phyloP scores from a whole-genome alignment of 2,113 vertebrate genomes.

The Psittacus erithacus region DNA sequence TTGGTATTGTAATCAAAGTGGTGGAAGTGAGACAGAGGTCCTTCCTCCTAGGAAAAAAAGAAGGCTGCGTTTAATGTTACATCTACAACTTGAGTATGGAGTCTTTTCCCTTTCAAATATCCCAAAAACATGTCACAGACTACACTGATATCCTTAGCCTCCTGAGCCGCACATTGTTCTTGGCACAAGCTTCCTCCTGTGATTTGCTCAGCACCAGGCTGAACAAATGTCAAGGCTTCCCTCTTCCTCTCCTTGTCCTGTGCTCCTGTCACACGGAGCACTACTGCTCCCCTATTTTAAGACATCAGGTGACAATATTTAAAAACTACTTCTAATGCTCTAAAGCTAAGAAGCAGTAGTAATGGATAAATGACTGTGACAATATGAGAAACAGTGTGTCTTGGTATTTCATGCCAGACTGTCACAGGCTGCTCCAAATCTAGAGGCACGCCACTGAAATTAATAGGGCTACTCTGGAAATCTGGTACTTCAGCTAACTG shows the following conservation, averaged over 20 bases:
- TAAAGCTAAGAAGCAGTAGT: not conserved
- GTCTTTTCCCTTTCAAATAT: not conserved
- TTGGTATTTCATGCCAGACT: not conserved
- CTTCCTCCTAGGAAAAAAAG: not conserved
- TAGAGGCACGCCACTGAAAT: not conserved
- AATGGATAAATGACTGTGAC: not conserved
- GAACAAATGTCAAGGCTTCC: not conserved
- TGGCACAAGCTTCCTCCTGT: not conserved
- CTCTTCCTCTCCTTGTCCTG: not conserved
- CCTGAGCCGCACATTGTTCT: rapidly evolving
- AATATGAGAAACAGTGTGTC: rapidly evolving
- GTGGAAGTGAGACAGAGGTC: not conserved
- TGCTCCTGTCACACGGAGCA: not conserved
- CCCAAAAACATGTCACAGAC: not conserved
- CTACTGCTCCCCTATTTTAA: not conserved
- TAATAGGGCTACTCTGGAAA: not conserved
- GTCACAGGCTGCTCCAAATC: not conserved
- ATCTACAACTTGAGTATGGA: not conserved
- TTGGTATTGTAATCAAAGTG: not conserved
- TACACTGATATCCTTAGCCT: not conserved
- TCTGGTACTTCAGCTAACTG: not conserved
- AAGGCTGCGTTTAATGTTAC: not conserved
- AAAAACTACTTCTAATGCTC: not conserved
- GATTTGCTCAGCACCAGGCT: not conserved
- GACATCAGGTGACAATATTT: not conserved